Percentiles rank a stretch among this genome's conserved stretches.
Evolutionary conservation across 2,797 vertebrate species (phyloP).

Genomic region (Labroides dimidiatus): DNA sequence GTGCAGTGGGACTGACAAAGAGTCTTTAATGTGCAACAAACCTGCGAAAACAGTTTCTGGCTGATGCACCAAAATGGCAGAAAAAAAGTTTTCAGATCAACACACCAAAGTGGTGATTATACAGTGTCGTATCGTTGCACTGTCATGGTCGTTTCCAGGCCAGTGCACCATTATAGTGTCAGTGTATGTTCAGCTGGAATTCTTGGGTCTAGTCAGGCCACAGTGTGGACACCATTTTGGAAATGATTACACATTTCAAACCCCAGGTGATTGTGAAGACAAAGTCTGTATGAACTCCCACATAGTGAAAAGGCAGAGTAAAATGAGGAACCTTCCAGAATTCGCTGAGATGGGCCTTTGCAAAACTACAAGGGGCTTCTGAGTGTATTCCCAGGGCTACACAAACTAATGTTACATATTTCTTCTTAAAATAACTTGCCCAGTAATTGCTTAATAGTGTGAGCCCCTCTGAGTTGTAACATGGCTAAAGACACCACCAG

Average conservation of each 20-base stretch:
- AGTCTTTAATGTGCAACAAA: slow-evolving; percentile 88
- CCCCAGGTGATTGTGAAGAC: slow-evolving; percentile 53
- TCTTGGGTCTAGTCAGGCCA: slow-evolving; percentile 64
- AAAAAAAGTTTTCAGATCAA: slow-evolving; percentile 61
- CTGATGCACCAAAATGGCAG: slow-evolving; percentile 75
- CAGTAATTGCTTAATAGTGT: slow-evolving; percentile 50
- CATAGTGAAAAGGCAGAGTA: slow-evolving; percentile 67
- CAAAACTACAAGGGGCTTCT: slow-evolving; percentile 52
- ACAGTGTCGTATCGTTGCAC: slow-evolving; percentile 66
- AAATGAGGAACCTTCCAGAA: slow-evolving; percentile 73
- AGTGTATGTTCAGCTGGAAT: slow-evolving; percentile 50
- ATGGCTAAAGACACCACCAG: slow-evolving; percentile 61
- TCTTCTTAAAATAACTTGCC: slow-evolving; percentile 46
- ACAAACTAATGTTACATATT: slow-evolving; percentile 49
- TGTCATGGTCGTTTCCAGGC: slow-evolving; percentile 63
- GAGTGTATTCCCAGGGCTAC: slow-evolving; percentile 45
- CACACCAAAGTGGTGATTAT: slow-evolving; percentile 60
- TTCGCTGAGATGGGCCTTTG: slow-evolving; percentile 64
- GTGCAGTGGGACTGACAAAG: slow-evolving; percentile 90
- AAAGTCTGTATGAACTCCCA: slow-evolving; percentile 44
- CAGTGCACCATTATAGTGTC: slow-evolving; percentile 66
- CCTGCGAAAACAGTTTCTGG: slow-evolving; percentile 75
- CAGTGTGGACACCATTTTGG: slow-evolving; percentile 55
- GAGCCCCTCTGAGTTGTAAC: slow-evolving; percentile 56
- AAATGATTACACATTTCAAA: slow-evolving; percentile 59